Base-by-base conservation (phyloP, 2,888 invertebrate species). In the Euclidia mi region DNA sequence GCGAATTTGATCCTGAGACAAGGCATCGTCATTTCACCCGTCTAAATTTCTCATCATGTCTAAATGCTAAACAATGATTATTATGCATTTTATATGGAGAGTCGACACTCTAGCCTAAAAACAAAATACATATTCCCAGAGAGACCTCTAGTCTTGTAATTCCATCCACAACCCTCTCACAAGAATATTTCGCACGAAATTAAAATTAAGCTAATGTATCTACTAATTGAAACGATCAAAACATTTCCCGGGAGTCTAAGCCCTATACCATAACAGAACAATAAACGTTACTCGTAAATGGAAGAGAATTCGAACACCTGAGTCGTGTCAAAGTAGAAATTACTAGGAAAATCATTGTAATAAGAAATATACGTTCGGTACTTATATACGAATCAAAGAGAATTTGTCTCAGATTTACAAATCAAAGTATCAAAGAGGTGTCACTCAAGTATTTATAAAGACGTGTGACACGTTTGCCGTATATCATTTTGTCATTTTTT, bases 391-490 rank as follows among this genome's bases (percentile, higher is more conserved):
- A 43, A 67, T 73, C 68, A 82, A 79, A 81, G 72, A 41, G 65
- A 82, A 80, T 76, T 65, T 72, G 70, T 76, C 75, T 73, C 57
- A 60, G 61, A 37, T 60, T 62, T 56, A 62, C 65, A 80, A 84
- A 85, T 86, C 80, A 76, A 64, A 76, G 76, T 81, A 88, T 90
- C 86, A 91, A 91, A 91, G 87, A 76, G 82, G 84, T 88, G 89
- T 86, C 89, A 85, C 78, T 87, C 81, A 82, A 78, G 74, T 83
- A 80, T 85, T 89, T 83, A 87, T 75, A 69, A 66, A 64, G 74
- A 80, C 62, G 82, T 87, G 87, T 86, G 85, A 59, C 73, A 74
- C 77, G 84, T 82, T 72, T 83, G 78, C 72, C 71, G 71, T 78
- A 69, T 84, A 80, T 85, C 73, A 82, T 84, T 87, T 89, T 81